Evolutionary conservation across 2,888 invertebrate genomes (phyloP).

Genomic region (Globia sparganii): DNA sequence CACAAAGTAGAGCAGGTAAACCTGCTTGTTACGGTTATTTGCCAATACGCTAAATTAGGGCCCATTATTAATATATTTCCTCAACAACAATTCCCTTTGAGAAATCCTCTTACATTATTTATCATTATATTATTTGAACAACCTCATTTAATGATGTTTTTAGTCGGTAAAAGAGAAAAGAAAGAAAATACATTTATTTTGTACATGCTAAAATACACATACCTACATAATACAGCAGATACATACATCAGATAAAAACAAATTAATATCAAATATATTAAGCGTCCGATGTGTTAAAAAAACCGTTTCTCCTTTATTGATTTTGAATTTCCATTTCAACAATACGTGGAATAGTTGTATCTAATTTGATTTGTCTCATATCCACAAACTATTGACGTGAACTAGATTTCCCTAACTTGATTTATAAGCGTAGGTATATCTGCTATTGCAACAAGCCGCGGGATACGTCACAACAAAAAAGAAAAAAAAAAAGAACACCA

Average conservation of each 20-base stretch:
- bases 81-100: not conserved
- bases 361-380: constrained; percentile 14
- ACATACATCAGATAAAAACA: no score
- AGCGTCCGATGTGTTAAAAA: no score
- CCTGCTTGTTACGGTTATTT: not conserved
- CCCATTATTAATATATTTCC: not conserved
- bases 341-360: constrained; percentile 10
- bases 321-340: not conserved
- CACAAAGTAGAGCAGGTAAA: not conserved
- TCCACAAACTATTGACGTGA: constrained; percentile 25
- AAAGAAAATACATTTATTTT: no score
- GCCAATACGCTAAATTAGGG: constrained; percentile 1
- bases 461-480: constrained; percentile 18
- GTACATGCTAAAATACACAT: no score
- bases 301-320: no score
- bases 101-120: not conserved
- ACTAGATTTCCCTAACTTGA: constrained; percentile 28
- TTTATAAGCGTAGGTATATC: constrained; percentile 23
- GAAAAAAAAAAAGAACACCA: not conserved
- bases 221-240: no score
- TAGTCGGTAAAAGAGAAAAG: no score
- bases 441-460: constrained; percentile 17
- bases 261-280: no score
- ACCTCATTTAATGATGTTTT: not conserved
- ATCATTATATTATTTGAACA: not conserved